Conservation (phyloP, 1,140 invertebrate species). For the Tyrophagus putrescentiae region DNA sequence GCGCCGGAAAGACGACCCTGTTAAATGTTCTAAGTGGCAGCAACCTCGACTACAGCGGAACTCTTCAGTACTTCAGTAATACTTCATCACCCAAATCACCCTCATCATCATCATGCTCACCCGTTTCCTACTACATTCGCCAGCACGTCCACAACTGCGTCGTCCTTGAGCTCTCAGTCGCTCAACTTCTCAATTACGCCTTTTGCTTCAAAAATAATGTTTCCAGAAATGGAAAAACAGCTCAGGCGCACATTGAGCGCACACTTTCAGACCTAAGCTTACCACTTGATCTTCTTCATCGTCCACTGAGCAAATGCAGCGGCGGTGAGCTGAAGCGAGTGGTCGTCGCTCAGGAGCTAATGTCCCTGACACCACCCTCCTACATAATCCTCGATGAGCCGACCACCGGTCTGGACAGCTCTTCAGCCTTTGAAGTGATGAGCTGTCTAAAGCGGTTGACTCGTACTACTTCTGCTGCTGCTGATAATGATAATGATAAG, state of each 20-base stretch:
- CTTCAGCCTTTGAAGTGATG: neutral
- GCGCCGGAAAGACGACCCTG: conserved; percentile 40
- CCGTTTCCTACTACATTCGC: conserved; percentile 68
- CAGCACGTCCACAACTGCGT: neutral
- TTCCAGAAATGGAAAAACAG: neutral
- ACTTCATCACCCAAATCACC: neutral
- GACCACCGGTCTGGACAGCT: conserved; percentile 5
- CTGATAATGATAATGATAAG: neutral
- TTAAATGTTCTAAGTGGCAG: conserved; percentile 27
- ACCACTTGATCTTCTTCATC: conserved; percentile 7
- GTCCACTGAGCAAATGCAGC: conserved; percentile 5
- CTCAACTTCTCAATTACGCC: neutral
- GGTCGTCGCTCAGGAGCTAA: conserved; percentile 70
- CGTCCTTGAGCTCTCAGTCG: neutral
- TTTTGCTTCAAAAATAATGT: neutral
- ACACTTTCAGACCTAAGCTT: neutral
- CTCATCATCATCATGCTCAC: conserved; percentile 33
- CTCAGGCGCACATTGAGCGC: neutral
- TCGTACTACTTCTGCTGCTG: too few relatives aligned
- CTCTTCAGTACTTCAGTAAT: neutral
- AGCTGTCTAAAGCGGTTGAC: too few relatives aligned
- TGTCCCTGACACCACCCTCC: too few relatives aligned
- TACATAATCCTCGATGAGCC: conserved; percentile 17
- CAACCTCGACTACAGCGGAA: neutral
- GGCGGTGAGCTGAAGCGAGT: conserved; percentile 83